Conservation (phyloP, 2,113 vertebrate genomes). For the Peromyscus maniculatus region DNA sequence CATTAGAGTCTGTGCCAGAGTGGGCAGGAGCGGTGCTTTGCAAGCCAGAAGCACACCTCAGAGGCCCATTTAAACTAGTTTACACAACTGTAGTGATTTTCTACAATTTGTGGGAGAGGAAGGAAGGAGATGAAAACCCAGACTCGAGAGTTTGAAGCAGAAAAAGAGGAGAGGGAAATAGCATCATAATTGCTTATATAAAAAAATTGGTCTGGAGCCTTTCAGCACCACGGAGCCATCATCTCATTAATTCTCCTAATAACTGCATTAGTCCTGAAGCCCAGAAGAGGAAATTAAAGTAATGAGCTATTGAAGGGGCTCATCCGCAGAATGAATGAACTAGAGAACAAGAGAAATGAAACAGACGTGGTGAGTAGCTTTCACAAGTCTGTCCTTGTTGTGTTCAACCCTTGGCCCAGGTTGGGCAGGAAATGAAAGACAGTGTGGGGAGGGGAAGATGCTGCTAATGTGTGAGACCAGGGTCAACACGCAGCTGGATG, state of each 20-base stretch:
- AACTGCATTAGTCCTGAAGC: neutral
- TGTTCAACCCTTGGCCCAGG: neutral
- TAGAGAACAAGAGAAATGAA: neutral
- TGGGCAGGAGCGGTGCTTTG: neutral
- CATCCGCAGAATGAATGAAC: neutral
- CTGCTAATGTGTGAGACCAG: neutral
- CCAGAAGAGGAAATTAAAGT: slow-evolving; percentile 51
- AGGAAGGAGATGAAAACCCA: slow-evolving; percentile 34
- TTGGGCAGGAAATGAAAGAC: neutral
- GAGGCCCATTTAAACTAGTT: neutral
- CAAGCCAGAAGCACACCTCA: neutral
- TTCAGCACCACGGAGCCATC: slow-evolving; percentile 19
- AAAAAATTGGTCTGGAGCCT: slow-evolving; percentile 6
- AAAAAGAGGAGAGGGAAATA: slow-evolving; percentile 42
- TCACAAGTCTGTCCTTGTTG: neutral
- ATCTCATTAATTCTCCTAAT: slow-evolving; percentile 28
- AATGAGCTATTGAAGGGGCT: neutral
- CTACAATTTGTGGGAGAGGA: slow-evolving; percentile 56
- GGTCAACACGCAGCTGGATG: neutral
- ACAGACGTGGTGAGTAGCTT: neutral
- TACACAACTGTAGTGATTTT: slow-evolving; percentile 39
- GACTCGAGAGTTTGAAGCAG: neutral
- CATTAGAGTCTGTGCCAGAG: neutral
- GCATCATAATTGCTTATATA: slow-evolving; percentile 34
- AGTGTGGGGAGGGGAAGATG: neutral